Evolutionary conservation across 2,888 invertebrate genomes (phyloP), one percentile per base, ranked within the genome.

Genomic region (Perizoma flavofasciatum): DNA sequence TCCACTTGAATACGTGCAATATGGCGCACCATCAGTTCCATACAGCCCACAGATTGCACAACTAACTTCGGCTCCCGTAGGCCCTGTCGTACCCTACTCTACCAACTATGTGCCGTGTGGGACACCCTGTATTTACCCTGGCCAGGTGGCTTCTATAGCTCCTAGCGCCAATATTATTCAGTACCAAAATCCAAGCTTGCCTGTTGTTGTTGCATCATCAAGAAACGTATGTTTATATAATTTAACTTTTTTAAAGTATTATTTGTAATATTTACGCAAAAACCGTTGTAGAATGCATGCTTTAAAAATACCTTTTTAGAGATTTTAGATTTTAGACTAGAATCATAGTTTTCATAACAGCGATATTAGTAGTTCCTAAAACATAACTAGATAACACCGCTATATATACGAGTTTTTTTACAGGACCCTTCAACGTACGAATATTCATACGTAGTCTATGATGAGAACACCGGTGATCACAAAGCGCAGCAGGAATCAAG

Each of bases 401-500:
- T 22, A 22, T 22, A 22, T 1, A 22, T 22, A n/a, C n/a, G 22
- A 2, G 22, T 22, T 22, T 39, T 46, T 51, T 66, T 41, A 4
- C 51, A 62, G 62, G 45, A 49, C 3, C 49, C 40, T 35, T 47
- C 58, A 11, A 53, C 46, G 4, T 92, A 90, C 54, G 82, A 91
- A 73, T 93, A 93, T 70, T 90, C 91, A 5, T 93, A 94, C 68
- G 85, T 91, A 39, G 93, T 94, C 2, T 88, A 91, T 65, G 93
- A 94, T 67, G 89, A 90, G 55, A 81, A 85, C 60, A 93, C 93
- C 22, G 93, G 93, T 35, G 94, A 94, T 68, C 86, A 89, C 61
- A 93, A 93, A 70, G 79, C 86, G 11, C 93, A 92, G 76, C 88
- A 87, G 55, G 93, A 94, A 71, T 77, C 83, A 10, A 91, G 93